phyloP scores from a whole-genome alignment of 2,888 invertebrate species.

The Brenthis hecate region DNA sequence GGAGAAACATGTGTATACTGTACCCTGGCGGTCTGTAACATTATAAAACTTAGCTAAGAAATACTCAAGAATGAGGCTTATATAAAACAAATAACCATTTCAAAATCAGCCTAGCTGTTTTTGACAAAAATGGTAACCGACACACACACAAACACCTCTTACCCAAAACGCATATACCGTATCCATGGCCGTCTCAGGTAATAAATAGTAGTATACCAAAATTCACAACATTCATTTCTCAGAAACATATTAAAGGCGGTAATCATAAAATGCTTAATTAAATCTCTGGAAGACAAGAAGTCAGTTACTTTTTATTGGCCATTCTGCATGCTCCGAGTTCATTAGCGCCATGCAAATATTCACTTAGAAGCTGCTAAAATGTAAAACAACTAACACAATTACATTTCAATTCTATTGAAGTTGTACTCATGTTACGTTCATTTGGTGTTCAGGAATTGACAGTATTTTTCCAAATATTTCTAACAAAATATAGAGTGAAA shows the following conservation, averaged over 20 bases:
- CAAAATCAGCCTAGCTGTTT: too few species aligned
- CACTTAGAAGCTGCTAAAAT: constrained; percentile 59
- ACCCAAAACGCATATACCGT: too few species aligned
- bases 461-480: not conserved
- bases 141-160: too few species aligned
- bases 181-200: too few species aligned
- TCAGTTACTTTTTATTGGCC: constrained; percentile 60
- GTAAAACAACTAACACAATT: constrained; percentile 61
- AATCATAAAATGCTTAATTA: constrained; percentile 60
- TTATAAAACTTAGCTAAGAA: too few species aligned
- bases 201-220: not conserved
- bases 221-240: not conserved
- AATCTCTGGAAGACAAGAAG: constrained; percentile 58
- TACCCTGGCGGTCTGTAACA: too few species aligned
- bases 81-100: too few species aligned
- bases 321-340: constrained; percentile 55
- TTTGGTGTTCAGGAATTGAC: not conserved
- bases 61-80: too few species aligned
- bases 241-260: constrained; percentile 2
- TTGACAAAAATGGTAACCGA: too few species aligned
- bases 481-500: too few species aligned
- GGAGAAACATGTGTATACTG: too few species aligned
- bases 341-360: constrained; percentile 74
- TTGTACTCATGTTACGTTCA: constrained; percentile 7
- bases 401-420: constrained; percentile 35